Percentiles rank a stretch among this genome's conserved stretches.
These are phyloP conservation scores for Leucopsar rothschildi DNA, from an alignment of 2,113 vertebrate species.

Conservation along the genomic window DNA sequence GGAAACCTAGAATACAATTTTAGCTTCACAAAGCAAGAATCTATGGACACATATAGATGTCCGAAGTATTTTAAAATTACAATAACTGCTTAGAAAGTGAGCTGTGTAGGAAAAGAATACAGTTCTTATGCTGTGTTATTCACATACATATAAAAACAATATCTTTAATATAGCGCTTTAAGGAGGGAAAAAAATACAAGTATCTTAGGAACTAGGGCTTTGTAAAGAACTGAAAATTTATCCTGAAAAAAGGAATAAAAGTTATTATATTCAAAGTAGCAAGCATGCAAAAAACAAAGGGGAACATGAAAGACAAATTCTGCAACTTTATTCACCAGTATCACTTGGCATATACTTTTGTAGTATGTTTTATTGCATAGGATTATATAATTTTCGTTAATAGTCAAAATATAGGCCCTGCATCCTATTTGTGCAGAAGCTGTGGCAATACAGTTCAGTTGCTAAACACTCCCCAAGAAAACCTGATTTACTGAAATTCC, in stretches of 20 bases:
- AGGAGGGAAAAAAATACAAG: neutral
- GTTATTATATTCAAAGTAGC: rapidly evolving
- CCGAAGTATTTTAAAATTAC: neutral
- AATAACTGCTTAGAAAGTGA: neutral
- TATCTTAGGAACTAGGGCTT: neutral
- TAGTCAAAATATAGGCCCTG: neutral
- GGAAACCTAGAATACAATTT: neutral
- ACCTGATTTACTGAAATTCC: neutral
- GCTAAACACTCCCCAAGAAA: neutral
- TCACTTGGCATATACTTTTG: neutral
- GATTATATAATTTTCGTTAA: neutral
- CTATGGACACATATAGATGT: neutral
- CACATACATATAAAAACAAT: neutral
- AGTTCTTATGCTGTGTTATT: neutral
- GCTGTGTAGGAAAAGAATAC: neutral
- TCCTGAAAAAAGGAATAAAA: neutral
- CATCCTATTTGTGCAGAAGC: neutral
- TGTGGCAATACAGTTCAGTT: neutral
- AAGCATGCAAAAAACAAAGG: neutral
- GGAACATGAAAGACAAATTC: neutral
- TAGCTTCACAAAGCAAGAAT: neutral
- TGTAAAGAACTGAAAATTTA: neutral
- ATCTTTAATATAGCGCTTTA: neutral
- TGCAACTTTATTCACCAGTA: neutral
- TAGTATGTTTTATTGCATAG: neutral